Conservation (phyloP, 2,888 invertebrate genomes). For the Xanthorhoe designata region DNA sequence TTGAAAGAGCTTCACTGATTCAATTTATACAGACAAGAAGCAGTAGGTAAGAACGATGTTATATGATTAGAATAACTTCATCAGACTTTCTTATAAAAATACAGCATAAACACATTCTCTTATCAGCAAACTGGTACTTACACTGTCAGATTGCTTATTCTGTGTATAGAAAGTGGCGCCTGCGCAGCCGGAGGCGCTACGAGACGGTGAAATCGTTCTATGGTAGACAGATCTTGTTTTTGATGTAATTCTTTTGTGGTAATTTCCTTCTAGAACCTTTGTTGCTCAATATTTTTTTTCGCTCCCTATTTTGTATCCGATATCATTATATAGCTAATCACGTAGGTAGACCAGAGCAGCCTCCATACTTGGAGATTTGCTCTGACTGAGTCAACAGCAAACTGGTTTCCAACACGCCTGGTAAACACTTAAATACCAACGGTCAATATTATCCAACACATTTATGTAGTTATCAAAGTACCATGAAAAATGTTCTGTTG, state of each 20-base stretch:
- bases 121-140: conserved; percentile 3
- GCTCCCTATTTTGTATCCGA: not conserved
- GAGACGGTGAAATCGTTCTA: conserved; percentile 44
- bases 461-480: conserved; percentile 25
- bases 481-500: conserved; percentile 12
- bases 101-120: not conserved
- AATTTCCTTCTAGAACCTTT: not conserved
- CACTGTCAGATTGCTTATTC: conserved; percentile 21
- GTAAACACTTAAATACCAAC: conserved; percentile 32
- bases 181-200: conserved; percentile 39
- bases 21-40: no score
- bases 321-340: not conserved
- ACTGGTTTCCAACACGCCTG: conserved; percentile 30
- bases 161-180: conserved; percentile 44
- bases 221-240: conserved; percentile 24
- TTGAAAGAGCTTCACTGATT: no score
- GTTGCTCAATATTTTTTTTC: no score
- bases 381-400: conserved; percentile 37
- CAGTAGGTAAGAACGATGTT: no score
- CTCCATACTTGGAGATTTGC: conserved; percentile 27
- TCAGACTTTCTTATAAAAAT: not conserved
- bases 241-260: conserved; percentile 7
- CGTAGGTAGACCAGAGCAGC: conserved; percentile 9
- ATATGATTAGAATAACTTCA: no score
- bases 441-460: conserved; percentile 35